These are phyloP conservation scores for Idris sp. DNA, from an alignment of 1,140 invertebrate species.

Conservation along the genomic window DNA sequence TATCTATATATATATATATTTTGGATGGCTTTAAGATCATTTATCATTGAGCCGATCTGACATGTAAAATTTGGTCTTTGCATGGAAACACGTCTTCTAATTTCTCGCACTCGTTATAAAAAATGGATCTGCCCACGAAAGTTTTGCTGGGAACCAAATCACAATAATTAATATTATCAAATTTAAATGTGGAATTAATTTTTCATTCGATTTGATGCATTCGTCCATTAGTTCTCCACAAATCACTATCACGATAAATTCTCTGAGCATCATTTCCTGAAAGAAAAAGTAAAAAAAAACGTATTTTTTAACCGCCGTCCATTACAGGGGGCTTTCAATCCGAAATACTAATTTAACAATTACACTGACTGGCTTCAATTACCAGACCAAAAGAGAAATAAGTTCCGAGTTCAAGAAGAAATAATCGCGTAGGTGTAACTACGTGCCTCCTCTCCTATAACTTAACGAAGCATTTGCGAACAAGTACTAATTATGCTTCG, in stretches of 20 bases:
- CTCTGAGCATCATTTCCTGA: conserved; percentile 30
- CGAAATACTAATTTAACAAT: conserved; percentile 58
- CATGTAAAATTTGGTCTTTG: conserved; percentile 45
- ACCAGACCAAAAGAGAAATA: conserved; percentile 54
- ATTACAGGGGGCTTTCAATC: conserved; percentile 43
- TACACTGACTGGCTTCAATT: conserved; percentile 49
- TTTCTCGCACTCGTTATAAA: conserved; percentile 31
- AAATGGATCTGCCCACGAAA: conserved; percentile 26
- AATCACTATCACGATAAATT: conserved; percentile 35
- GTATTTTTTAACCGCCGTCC: conserved; percentile 26
- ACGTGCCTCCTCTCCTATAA: conserved; percentile 54
- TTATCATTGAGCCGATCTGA: conserved; percentile 48
- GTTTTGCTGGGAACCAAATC: conserved; percentile 25
- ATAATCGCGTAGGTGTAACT: conserved; percentile 55
- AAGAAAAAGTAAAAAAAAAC: too few species aligned
- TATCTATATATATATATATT: too few species aligned
- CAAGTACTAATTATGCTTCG: conserved; percentile 65
- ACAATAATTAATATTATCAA: conserved; percentile 44
- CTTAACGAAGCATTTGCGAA: conserved; percentile 60
- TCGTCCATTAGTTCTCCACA: conserved; percentile 36
- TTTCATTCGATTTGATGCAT: conserved; percentile 38
- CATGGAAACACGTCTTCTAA: conserved; percentile 34
- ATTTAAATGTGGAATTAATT: conserved; percentile 47
- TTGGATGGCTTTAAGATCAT: conserved; percentile 23
- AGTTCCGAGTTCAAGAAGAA: conserved; percentile 33